Percentiles rank a stretch among this genome's conserved stretches.
Evolutionary conservation across 1,140 invertebrate genomes (phyloP).

Genomic region (Solenopsis fugax): DNA sequence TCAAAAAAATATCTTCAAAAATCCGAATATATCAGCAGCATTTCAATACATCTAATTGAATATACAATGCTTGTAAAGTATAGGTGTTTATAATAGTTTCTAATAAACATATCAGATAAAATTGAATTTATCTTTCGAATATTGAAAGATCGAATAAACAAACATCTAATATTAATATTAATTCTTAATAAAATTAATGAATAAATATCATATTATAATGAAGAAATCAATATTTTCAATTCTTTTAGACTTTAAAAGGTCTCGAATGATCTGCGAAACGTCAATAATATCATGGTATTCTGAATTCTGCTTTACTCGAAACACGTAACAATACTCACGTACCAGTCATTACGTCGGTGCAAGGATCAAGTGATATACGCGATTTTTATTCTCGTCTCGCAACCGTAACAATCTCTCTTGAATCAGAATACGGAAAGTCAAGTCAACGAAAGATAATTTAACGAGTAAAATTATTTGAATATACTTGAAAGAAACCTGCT

Average conservation of each 20-base stretch:
- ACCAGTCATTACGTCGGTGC: slow-evolving; percentile 10
- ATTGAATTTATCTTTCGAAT: background rate
- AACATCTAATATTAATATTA: background rate
- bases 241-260: background rate
- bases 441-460: slow-evolving; percentile 42
- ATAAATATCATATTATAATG: background rate
- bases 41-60: background rate
- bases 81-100: too few relatives aligned
- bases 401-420: slow-evolving; percentile 21
- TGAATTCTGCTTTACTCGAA: slow-evolving; percentile 26
- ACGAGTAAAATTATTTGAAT: slow-evolving; percentile 8
- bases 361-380: slow-evolving; percentile 8
- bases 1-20: too few relatives aligned
- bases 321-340: slow-evolving; percentile 31
- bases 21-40: background rate
- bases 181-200: background rate
- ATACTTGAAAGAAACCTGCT: background rate
- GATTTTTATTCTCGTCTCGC: slow-evolving; percentile 31
- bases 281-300: slow-evolving; percentile 9
- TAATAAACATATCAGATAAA: slow-evolving; percentile 15
- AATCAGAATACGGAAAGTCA: background rate
- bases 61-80: background rate
- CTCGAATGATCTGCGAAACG: background rate
- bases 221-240: background rate
- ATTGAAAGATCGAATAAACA: background rate